Conservation (phyloP, 2,888 invertebrate genomes). For the Papilio demoleus region DNA sequence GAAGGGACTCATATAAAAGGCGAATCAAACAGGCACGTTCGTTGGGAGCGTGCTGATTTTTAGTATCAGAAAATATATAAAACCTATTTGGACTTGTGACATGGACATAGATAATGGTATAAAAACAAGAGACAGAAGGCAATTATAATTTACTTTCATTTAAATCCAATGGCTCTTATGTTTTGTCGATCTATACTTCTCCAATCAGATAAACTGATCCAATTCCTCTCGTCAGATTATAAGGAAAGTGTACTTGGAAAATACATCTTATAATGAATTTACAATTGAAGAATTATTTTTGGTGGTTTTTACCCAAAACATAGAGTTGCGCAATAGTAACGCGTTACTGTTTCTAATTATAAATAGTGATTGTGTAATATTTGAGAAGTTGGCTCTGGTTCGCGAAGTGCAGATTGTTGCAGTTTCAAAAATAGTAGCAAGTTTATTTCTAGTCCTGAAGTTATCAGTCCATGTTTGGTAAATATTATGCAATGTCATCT, state of each 20-base stretch:
- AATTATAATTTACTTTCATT: too few species aligned
- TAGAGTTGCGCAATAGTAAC: constrained; percentile 17
- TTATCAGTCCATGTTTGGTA: not conserved
- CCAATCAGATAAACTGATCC: too few species aligned
- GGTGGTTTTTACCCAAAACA: not conserved
- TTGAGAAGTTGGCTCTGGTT: constrained; percentile 28
- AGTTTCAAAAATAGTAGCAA: constrained; percentile 4
- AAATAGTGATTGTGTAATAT: constrained; percentile 26
- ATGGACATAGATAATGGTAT: too few species aligned
- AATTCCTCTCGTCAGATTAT: too few species aligned
- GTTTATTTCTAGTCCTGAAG: not conserved
- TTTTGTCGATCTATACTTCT: too few species aligned
- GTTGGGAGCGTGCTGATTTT: too few species aligned
- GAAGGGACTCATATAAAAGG: too few species aligned
- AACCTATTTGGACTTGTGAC: too few species aligned
- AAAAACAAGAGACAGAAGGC: too few species aligned
- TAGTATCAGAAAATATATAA: too few species aligned
- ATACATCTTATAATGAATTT: not conserved
- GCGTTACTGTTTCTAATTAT: constrained; percentile 16
- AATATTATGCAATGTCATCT: not conserved
- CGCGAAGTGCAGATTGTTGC: constrained; percentile 1
- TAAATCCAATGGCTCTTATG: too few species aligned
- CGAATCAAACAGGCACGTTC: too few species aligned
- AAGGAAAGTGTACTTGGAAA: not conserved
- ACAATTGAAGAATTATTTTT: not conserved